A percentile compares a stretch with the other conserved stretches of the same genome.
Conservation (phyloP, 2,888 invertebrate species). For the Nymphalis urticae region DNA sequence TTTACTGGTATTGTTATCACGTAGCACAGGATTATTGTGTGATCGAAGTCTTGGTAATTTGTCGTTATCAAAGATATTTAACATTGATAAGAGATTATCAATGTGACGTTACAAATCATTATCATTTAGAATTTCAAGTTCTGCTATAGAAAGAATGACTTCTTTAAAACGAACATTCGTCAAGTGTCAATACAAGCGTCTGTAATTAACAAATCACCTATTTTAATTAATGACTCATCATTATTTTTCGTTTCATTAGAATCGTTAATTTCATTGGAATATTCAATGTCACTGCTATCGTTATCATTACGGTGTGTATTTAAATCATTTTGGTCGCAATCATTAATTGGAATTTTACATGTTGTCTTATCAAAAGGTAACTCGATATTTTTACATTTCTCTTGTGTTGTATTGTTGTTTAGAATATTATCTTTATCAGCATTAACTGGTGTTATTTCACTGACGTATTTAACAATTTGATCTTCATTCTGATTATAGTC, state of each 20-base stretch:
- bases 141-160: slow-evolving; percentile 18
- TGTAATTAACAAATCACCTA: slow-evolving; percentile 5
- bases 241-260: neutral
- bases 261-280: slow-evolving; percentile 1
- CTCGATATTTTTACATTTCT: neutral
- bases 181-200: slow-evolving; percentile 25
- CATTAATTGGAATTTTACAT: neutral
- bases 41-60: too few relatives aligned
- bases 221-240: slow-evolving; percentile 3
- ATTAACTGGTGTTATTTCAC: neutral
- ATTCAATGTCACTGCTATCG: neutral
- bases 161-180: slow-evolving; percentile 10
- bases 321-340: neutral
- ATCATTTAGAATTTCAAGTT: slow-evolving; percentile 1
- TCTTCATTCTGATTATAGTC: too few relatives aligned
- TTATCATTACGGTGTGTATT: neutral
- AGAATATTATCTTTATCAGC: neutral
- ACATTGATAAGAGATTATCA: neutral
- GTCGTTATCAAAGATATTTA: too few relatives aligned
- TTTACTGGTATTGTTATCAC: too few relatives aligned
- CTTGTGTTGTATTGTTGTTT: neutral
- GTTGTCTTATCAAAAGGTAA: too few relatives aligned
- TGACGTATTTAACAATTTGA: neutral
- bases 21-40: too few relatives aligned
- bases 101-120: neutral